phyloP scores from a whole-genome alignment of 2,113 vertebrate genomes.

The Penelope pileata region DNA sequence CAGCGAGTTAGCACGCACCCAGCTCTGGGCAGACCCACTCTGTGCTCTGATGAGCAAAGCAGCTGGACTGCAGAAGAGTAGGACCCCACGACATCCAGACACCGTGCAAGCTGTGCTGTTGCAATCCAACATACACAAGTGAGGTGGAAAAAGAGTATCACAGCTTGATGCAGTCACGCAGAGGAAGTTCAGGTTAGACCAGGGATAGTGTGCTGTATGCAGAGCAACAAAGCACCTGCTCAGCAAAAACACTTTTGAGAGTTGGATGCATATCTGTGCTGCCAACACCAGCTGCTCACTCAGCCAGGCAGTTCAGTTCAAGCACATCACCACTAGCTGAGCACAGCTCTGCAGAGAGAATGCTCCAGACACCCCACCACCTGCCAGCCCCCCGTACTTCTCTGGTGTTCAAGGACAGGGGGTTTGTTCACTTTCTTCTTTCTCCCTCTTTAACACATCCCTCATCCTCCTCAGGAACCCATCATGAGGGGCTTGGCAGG shows the following conservation, averaged over 20 bases:
- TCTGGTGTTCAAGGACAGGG: rapidly evolving
- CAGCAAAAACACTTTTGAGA: neutral
- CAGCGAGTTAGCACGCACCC: neutral
- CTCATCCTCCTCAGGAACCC: constrained; percentile 11
- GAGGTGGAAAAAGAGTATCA: rapidly evolving
- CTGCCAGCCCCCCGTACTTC: rapidly evolving
- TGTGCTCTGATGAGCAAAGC: neutral
- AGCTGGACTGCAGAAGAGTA: neutral
- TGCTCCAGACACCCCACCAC: neutral
- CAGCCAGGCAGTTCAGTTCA: neutral
- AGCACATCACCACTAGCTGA: neutral
- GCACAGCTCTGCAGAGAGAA: neutral
- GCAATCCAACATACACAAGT: neutral
- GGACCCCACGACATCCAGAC: neutral
- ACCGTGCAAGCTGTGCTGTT: rapidly evolving
- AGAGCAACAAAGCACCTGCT: too few species aligned
- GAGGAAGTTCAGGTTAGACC: rapidly evolving
- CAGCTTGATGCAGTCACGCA: rapidly evolving
- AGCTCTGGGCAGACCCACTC: neutral
- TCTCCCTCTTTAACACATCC: neutral
- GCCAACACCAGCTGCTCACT: neutral
- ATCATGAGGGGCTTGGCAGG: constrained; percentile 47
- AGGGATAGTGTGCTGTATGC: rapidly evolving
- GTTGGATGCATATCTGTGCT: rapidly evolving
- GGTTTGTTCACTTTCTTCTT: neutral